Evolutionary conservation across 1,140 invertebrate species (phyloP), one percentile per base, ranked within the genome.

Genomic region (Diorhabda carinulata): DNA sequence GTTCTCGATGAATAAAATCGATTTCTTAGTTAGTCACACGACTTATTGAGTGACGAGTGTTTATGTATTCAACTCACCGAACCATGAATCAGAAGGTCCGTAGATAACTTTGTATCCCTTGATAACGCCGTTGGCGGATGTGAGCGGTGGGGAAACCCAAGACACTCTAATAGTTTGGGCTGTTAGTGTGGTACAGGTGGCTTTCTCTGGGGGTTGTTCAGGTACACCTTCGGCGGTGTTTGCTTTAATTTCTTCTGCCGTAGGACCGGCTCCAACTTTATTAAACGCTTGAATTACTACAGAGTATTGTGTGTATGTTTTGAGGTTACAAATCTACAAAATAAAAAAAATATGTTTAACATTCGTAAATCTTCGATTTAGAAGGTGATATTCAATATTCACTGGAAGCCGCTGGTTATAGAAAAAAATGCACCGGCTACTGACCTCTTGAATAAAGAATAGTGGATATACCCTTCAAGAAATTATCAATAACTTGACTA

Each of bases 31-130:
- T 25, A 25, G 25, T 25, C 25, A 25, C 25, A 25, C 25, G 25
- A 25, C 25, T 25, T 25, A 25, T 25, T 25, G 25, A 25, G 25
- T 25, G 25, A 25, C 25, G 25, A 25, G 25, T 25, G 25, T 25
- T 25, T 25, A 25, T 25, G 25, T 25, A 25, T 25, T 25, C 25
- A 25, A 90, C 89, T 89, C 85, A 92, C 90, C 90, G 86, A 93
- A 94, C 93, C 93, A 96, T 64, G 91, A 88, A 74, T 95, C 92
- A 74, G 91, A 93, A 60, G 95, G 93, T 77, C 94, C 95, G 79
- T 96, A 98, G 70, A 98, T 90, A 64, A 98, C 94, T 84, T 97
- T 98, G 84, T 98, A 98, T 43, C 95, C 95, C 81, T 96, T 96
- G 72, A 98, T 95, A 58, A 97, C 90, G 73, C 96, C 96, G 80